phyloP scores from a whole-genome alignment of 1,140 invertebrate species.

The Pararge aegeria region DNA sequence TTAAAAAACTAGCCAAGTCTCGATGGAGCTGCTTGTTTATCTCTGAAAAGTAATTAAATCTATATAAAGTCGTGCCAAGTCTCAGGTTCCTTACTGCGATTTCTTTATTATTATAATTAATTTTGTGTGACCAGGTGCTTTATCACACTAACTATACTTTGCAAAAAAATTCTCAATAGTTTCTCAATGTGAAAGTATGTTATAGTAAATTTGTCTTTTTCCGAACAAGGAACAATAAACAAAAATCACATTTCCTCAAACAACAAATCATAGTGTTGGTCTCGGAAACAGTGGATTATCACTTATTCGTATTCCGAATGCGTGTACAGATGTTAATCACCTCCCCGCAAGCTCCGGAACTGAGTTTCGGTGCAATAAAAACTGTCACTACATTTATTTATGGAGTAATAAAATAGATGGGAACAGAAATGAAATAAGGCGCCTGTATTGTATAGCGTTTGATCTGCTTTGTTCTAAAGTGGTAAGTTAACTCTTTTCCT shows the following conservation, averaged over 20 bases:
- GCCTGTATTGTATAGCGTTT: constrained; percentile 12
- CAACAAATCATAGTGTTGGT: constrained; percentile 14
- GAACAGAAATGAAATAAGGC: constrained; percentile 33
- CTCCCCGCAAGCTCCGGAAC: constrained; percentile 44
- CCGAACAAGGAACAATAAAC: not conserved
- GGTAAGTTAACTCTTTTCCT: constrained; percentile 1
- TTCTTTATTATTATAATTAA: too few relatives aligned
- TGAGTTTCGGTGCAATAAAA: constrained; percentile 56
- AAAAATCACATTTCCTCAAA: not conserved
- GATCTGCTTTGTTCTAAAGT: constrained; percentile 3
- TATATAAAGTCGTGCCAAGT: too few relatives aligned
- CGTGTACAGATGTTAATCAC: constrained; percentile 60
- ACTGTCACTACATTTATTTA: constrained; percentile 67
- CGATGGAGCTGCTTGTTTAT: too few relatives aligned
- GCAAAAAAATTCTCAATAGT: too few relatives aligned
- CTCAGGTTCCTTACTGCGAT: too few relatives aligned
- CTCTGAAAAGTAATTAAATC: too few relatives aligned
- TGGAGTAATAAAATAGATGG: constrained; percentile 57
- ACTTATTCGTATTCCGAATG: constrained; percentile 50
- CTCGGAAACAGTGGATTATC: constrained; percentile 33
- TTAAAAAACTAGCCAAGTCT: too few relatives aligned
- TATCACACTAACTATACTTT: too few relatives aligned
- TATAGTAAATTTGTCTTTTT: not conserved
- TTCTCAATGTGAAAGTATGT: not conserved
- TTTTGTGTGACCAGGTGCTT: too few relatives aligned